Conservation (phyloP, 2,888 invertebrate species). For the Drosophila lutescens region DNA sequence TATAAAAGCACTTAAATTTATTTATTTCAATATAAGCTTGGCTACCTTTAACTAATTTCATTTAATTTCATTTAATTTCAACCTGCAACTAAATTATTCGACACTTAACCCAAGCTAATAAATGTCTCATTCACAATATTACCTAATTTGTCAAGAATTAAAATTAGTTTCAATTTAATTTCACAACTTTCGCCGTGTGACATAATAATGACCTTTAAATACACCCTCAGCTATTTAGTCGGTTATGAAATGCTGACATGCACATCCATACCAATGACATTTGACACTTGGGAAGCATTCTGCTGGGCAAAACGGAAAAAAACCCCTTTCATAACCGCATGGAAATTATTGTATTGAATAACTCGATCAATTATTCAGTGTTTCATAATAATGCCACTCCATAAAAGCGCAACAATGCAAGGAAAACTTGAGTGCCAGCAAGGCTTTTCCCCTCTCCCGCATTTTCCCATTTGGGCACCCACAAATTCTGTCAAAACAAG, state of each 20-base stretch:
- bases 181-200: background rate
- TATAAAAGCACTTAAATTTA: too few relatives aligned
- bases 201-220: background rate
- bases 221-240: background rate
- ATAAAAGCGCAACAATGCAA: background rate
- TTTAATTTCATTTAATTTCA: too few relatives aligned
- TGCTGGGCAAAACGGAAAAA: background rate
- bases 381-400: conserved; percentile 21
- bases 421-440: conserved; percentile 7
- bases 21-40: too few relatives aligned
- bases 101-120: background rate
- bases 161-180: background rate
- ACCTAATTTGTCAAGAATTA: background rate
- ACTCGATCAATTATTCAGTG: conserved; percentile 27
- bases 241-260: conserved; percentile 10
- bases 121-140: too few relatives aligned
- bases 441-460: background rate
- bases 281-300: conserved; percentile 13
- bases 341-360: conserved; percentile 16
- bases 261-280: conserved; percentile 13
- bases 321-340: conserved; percentile 12
- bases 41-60: too few relatives aligned
- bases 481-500: conserved; percentile 49
- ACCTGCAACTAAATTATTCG: background rate
- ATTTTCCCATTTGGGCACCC: background rate